Conservation (phyloP, 2,113 vertebrate genomes). For the Perca schrenkii region DNA sequence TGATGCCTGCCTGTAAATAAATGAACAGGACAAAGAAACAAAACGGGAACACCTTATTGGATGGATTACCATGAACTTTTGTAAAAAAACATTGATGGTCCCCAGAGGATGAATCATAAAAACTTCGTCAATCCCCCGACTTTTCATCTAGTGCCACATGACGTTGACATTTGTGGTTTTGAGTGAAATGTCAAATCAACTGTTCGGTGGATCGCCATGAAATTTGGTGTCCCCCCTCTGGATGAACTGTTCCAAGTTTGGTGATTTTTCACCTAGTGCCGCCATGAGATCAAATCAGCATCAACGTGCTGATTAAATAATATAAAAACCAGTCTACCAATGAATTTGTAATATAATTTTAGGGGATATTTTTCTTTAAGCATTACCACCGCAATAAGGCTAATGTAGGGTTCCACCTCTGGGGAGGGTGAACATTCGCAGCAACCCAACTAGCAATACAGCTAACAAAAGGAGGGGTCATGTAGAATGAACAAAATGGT, state of each 20-base stretch:
- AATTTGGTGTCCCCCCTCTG: too few species aligned
- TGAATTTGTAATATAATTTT: too few species aligned
- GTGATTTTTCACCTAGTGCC: not conserved
- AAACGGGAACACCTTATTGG: not conserved
- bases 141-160: too few species aligned
- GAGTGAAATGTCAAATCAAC: not conserved
- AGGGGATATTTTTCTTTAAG: too few species aligned
- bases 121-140: not conserved
- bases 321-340: too few species aligned
- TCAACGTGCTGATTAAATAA: not conserved
- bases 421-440: too few species aligned
- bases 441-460: too few species aligned
- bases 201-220: not conserved
- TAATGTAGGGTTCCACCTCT: too few species aligned
- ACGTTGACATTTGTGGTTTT: not conserved
- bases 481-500: too few species aligned
- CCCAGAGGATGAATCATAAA: not conserved
- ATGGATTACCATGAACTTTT: not conserved
- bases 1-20: not conserved
- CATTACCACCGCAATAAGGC: too few species aligned
- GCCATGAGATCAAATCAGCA: not conserved
- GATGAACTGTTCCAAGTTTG: not conserved
- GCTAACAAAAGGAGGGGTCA: too few species aligned
- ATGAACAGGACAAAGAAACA: not conserved
- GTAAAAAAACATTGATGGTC: not conserved